Conservation (phyloP, 2,888 invertebrate genomes). For the Quadroppia sp. region DNA sequence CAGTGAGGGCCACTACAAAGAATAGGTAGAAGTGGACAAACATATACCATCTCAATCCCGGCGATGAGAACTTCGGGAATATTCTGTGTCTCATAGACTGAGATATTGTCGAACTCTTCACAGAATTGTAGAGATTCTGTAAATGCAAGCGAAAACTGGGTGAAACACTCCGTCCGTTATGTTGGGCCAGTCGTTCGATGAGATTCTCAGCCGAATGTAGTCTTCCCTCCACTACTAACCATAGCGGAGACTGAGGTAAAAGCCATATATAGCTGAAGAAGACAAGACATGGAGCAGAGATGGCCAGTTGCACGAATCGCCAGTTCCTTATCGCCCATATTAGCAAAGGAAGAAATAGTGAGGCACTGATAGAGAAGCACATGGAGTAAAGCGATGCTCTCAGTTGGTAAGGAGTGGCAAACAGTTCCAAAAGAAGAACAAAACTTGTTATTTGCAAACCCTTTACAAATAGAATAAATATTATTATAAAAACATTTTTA, state of each 20-base stretch:
- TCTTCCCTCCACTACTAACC: slow-evolving; percentile 43
- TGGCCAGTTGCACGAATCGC: slow-evolving; percentile 47
- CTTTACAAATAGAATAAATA: slow-evolving; percentile 31
- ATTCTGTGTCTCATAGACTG: slow-evolving; percentile 20
- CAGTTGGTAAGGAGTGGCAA: slow-evolving; percentile 46
- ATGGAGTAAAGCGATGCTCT: slow-evolving; percentile 42
- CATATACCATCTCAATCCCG: slow-evolving; percentile 42
- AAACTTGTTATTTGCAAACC: slow-evolving; percentile 46
- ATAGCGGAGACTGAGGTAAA: slow-evolving; percentile 42
- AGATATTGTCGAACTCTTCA: slow-evolving; percentile 37
- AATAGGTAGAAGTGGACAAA: slow-evolving; percentile 42
- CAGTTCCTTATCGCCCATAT: slow-evolving; percentile 47
- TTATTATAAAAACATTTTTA: too few species aligned
- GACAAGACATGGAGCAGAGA: slow-evolving; percentile 47
- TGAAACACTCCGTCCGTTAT: slow-evolving; percentile 45
- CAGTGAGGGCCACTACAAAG: slow-evolving; percentile 44
- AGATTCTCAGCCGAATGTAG: slow-evolving; percentile 43
- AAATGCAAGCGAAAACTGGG: slow-evolving; percentile 46
- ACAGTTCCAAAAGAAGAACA: slow-evolving; percentile 46
- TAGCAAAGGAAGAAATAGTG: slow-evolving; percentile 45
- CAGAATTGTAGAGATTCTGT: slow-evolving; percentile 43
- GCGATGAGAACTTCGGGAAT: slow-evolving; percentile 37
- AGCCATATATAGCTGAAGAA: slow-evolving; percentile 47
- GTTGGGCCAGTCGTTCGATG: slow-evolving; percentile 44
- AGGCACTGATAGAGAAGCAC: slow-evolving; percentile 43